Evolutionary conservation across 2,888 invertebrate species (phyloP).

Genomic region (Yponomeuta cagnagella): DNA sequence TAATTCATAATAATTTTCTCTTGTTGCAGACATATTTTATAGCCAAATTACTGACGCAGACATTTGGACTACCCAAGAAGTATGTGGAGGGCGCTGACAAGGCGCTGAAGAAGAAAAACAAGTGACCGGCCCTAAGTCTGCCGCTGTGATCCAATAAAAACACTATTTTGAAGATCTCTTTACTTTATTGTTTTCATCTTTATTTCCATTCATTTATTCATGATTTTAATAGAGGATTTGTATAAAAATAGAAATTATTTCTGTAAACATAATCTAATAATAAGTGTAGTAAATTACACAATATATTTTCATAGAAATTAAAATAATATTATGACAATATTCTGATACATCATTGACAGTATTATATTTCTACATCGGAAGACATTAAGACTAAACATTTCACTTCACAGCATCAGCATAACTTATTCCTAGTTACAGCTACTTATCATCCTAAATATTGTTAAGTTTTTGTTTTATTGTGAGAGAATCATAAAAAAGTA

Average conservation of each 20-base stretch:
- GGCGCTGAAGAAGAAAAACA: slow-evolving; percentile 81
- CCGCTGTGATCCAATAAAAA: background rate
- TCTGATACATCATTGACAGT: background rate
- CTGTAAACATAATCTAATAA: background rate
- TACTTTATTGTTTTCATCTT: background rate
- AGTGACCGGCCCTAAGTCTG: slow-evolving; percentile 29
- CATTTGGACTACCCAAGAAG: slow-evolving; percentile 85
- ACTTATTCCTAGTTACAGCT: slow-evolving; percentile 19
- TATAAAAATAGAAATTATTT: background rate
- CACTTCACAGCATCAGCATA: slow-evolving; percentile 20
- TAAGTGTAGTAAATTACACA: too few relatives aligned
- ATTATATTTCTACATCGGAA: slow-evolving; percentile 25
- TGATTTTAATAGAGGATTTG: background rate
- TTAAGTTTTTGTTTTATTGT: slow-evolving; percentile 13
- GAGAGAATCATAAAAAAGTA: slow-evolving; percentile 3
- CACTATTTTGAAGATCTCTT: background rate
- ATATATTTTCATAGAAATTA: background rate
- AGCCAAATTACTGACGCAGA: slow-evolving; percentile 77
- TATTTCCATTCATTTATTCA: background rate
- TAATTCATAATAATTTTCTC: slow-evolving; percentile 15
- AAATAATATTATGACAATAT: background rate
- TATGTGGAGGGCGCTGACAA: slow-evolving; percentile 85
- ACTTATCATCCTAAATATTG: background rate
- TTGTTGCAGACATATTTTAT: slow-evolving; percentile 63
- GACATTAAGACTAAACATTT: slow-evolving; percentile 30